Conservation (phyloP, 1,140 invertebrate species). For the Carcinoscorpius rotundicauda region DNA sequence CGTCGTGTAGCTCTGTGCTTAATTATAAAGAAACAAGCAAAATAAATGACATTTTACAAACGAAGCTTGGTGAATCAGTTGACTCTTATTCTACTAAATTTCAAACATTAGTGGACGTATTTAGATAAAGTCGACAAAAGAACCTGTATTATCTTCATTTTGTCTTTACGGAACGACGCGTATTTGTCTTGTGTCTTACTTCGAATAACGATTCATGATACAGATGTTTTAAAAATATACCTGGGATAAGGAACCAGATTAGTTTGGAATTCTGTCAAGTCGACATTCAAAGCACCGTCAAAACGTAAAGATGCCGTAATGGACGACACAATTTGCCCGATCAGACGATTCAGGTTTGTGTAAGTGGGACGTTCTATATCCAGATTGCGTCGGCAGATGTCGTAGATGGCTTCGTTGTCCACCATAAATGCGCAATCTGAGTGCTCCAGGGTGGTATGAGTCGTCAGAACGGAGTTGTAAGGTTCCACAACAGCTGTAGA, state of each 20-base stretch:
- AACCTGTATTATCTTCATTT: too few relatives aligned
- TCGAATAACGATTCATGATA: too few relatives aligned
- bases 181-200: too few relatives aligned
- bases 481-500: slow-evolving; percentile 39
- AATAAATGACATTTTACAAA: too few relatives aligned
- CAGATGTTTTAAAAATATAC: slow-evolving; percentile 47
- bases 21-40: too few relatives aligned
- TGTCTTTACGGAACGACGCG: too few relatives aligned
- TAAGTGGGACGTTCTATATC: slow-evolving; percentile 58
- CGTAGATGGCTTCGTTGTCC: slow-evolving; percentile 77
- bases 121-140: too few relatives aligned
- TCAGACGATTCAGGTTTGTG: slow-evolving; percentile 52
- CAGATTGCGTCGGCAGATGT: slow-evolving; percentile 56
- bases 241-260: slow-evolving; percentile 43
- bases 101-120: too few relatives aligned
- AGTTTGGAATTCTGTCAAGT: slow-evolving; percentile 43
- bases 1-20: too few relatives aligned
- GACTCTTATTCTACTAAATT: too few relatives aligned
- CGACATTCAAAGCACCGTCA: slow-evolving; percentile 47
- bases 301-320: slow-evolving; percentile 43
- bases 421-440: slow-evolving; percentile 72
- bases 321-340: slow-evolving; percentile 35
- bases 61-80: too few relatives aligned
- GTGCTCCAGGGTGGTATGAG: slow-evolving; percentile 65
- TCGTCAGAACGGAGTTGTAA: slow-evolving; percentile 58